These are phyloP conservation scores for Anoplophora glabripennis DNA, from an alignment of 1,140 invertebrate species.

Conservation along the genomic window DNA sequence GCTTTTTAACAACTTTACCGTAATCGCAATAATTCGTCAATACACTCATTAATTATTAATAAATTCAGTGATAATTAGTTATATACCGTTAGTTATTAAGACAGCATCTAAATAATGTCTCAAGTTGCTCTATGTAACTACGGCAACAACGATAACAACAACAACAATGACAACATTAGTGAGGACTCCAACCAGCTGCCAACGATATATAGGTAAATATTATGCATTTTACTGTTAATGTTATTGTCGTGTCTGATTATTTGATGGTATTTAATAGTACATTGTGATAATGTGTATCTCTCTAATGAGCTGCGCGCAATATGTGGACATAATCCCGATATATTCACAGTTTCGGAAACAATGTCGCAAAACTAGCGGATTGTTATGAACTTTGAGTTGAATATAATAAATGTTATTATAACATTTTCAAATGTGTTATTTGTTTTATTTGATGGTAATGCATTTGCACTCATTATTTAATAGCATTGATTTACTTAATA, in stretches of 20 bases:
- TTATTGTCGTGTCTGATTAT: background rate
- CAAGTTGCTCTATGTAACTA: constrained; percentile 50
- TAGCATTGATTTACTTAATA: too few species aligned
- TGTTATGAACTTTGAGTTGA: too few species aligned
- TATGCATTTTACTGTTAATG: background rate
- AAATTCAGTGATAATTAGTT: constrained; percentile 2
- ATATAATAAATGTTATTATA: too few species aligned
- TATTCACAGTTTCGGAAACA: too few species aligned
- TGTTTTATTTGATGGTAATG: background rate
- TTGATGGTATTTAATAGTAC: too few species aligned
- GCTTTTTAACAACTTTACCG: constrained; percentile 8
- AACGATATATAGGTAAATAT: constrained; percentile 73
- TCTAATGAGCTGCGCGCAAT: too few species aligned
- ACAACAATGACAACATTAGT: constrained; percentile 72
- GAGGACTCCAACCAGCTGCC: constrained; percentile 75
- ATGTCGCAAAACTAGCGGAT: too few species aligned
- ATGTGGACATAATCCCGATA: too few species aligned
- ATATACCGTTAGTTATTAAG: background rate
- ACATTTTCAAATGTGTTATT: too few species aligned
- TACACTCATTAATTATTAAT: background rate
- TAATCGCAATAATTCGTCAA: constrained; percentile 15
- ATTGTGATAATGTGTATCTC: too few species aligned
- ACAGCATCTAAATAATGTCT: constrained; percentile 44
- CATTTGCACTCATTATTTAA: background rate
- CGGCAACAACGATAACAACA: constrained; percentile 62